Base-by-base conservation (phyloP, 2,797 vertebrate genomes). In the Enteromius unitaeniatus region DNA sequence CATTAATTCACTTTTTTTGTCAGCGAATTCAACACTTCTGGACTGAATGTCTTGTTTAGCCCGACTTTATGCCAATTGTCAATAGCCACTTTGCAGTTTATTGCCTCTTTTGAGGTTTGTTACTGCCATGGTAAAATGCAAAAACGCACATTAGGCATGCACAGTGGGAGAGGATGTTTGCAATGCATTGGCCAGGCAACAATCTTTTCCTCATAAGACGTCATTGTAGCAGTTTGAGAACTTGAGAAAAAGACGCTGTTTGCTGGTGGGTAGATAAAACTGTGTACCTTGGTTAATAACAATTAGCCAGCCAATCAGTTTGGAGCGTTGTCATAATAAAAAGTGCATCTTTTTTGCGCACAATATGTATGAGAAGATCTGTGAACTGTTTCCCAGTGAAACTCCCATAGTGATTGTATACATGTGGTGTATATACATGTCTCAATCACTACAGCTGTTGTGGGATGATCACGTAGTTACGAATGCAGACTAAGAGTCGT, bases 61-160 rank as follows among this genome's bases (percentile, higher is more conserved):
- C 42, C 49, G 42, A 65, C 77, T 78, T 78, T 78, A 78, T 78
- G 77, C 77, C 26, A n/a, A 15, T 78, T 31, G 60, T 65, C 26
- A 49, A 65, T 47, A 49, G 26, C 77, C 60, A 49, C 77, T 78
- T 78, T 65, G 60, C 77, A 49, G 31, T 76, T 76, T 76, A 76
- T 76, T 58, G 53, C 53, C 53, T 60, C 51, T 58, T 76, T 76
- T 76, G 73, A 58, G 74, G 74, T 76, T 76, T 76, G 74, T 76
- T 76, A 40, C 34, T 15, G 74, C n/a, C 53, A 0, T 9, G 42
- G 53, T 76, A 76, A 76, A 60, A 76, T 76, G 21, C 53, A 76
- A 58, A 76, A 76, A 17, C 0, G 21, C 73, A 76, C 53, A 58
- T 76, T 76, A 76, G 34, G 53, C 73, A 6, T 60, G 53, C 53